These are phyloP conservation scores for Hoplodrina blanda DNA, from an alignment of 2,888 invertebrate genomes.

Conservation along the genomic window DNA sequence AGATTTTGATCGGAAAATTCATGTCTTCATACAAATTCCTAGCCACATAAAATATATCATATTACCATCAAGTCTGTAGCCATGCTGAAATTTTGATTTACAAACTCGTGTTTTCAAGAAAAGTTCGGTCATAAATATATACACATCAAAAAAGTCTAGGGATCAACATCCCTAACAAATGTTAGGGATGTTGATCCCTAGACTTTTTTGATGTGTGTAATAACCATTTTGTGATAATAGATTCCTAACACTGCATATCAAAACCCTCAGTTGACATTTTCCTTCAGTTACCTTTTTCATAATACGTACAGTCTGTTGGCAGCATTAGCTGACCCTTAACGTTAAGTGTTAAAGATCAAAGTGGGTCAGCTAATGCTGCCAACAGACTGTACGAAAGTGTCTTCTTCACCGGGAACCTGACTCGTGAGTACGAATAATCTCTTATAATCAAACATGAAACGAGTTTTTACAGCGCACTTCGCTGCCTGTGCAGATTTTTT, in stretches of 20 bases:
- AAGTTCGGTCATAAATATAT: background rate
- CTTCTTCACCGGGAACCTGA: background rate
- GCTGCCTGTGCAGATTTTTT: conserved; percentile 53
- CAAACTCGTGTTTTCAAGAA: background rate
- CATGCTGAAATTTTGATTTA: background rate
- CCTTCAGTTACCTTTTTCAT: background rate
- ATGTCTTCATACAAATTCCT: background rate
- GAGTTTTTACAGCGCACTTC: conserved; percentile 37
- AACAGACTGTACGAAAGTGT: background rate
- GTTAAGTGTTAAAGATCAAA: too few relatives aligned
- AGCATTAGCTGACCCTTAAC: too few relatives aligned
- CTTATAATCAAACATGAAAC: conserved; percentile 37
- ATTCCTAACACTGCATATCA: too few relatives aligned
- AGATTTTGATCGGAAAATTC: background rate
- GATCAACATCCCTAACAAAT: too few relatives aligned
- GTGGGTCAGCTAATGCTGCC: too few relatives aligned
- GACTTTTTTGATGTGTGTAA: too few relatives aligned
- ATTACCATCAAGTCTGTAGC: background rate
- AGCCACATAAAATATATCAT: background rate
- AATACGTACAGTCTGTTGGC: too few relatives aligned
- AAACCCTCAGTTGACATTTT: background rate
- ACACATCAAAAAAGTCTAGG: too few relatives aligned
- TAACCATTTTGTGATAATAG: too few relatives aligned
- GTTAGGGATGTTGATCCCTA: too few relatives aligned
- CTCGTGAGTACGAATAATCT: conserved; percentile 24